Evolutionary conservation across 1,140 invertebrate species (phyloP).

Genomic region (Drosophila nigromelanica): DNA sequence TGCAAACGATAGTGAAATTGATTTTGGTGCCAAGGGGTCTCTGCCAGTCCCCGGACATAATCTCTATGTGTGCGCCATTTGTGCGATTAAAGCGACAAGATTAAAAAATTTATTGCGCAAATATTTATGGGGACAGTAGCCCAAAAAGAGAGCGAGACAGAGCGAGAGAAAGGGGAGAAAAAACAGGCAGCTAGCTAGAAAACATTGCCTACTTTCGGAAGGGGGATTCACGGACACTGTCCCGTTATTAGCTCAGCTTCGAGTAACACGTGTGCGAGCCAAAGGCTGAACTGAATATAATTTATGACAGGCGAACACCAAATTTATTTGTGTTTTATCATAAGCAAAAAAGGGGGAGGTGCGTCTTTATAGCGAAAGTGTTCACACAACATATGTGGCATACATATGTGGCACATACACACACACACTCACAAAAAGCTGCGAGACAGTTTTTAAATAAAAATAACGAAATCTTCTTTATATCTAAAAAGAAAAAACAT

Average conservation of each 20-base stretch:
- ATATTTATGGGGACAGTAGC: conserved; percentile 82
- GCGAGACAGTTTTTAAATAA: neutral
- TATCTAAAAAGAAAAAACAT: neutral
- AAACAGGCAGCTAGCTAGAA: conserved; percentile 23
- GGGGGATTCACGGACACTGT: conserved; percentile 55
- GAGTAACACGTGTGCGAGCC: conserved; percentile 61
- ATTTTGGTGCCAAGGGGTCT: conserved; percentile 75
- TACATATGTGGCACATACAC: too few relatives aligned
- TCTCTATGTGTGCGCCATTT: conserved; percentile 72
- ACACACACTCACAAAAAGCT: neutral
- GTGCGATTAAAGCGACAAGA: conserved; percentile 84
- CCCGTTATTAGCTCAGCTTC: conserved; percentile 69
- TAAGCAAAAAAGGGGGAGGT: conserved; percentile 25
- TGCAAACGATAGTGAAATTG: conserved; percentile 78
- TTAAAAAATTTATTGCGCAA: conserved; percentile 84
- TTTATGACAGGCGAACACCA: conserved; percentile 66
- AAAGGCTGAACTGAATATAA: conserved; percentile 68
- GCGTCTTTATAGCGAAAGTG: conserved; percentile 8
- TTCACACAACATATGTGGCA: conserved; percentile 45
- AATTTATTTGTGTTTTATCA: conserved; percentile 70
- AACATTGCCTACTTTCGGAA: conserved; percentile 65
- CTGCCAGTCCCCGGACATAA: conserved; percentile 46
- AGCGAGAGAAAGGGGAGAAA: neutral
- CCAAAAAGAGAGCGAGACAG: conserved; percentile 21
- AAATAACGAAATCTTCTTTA: neutral